Conservation (phyloP, 2,888 invertebrate species). For the Rotaria macrura region DNA sequence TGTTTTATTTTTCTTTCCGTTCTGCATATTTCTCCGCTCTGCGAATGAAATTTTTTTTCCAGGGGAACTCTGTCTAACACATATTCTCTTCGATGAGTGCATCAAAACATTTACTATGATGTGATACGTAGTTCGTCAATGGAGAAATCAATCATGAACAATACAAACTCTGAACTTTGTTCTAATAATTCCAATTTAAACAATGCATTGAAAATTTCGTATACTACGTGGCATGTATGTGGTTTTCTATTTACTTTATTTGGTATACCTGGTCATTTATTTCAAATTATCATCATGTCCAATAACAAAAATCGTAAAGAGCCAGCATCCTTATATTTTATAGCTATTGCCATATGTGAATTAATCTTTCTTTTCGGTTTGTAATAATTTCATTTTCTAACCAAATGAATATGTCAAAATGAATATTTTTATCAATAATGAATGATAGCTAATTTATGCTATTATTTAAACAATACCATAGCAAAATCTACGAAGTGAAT, state of each 20-base stretch:
- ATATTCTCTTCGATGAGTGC: too few species aligned
- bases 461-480: not conserved
- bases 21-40: too few species aligned
- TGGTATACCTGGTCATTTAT: not conserved
- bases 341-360: not conserved
- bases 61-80: too few species aligned
- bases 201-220: not conserved
- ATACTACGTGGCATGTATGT: not conserved
- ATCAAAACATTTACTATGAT: too few species aligned
- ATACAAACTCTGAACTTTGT: not conserved
- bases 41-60: too few species aligned
- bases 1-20: too few species aligned
- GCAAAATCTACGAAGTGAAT: not conserved
- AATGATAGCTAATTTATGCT: too few species aligned
- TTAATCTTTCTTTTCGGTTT: not conserved
- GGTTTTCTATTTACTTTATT: not conserved
- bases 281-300: not conserved
- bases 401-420: not conserved
- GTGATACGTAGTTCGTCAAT: too few species aligned
- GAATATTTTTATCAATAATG: not conserved
- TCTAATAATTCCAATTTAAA: not conserved
- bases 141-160: too few species aligned
- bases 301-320: not conserved
- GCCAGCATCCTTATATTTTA: not conserved
- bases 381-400: not conserved